Base-by-base conservation (phyloP, 2,113 vertebrate genomes). In the Dicerorhinus sumatrensis region DNA sequence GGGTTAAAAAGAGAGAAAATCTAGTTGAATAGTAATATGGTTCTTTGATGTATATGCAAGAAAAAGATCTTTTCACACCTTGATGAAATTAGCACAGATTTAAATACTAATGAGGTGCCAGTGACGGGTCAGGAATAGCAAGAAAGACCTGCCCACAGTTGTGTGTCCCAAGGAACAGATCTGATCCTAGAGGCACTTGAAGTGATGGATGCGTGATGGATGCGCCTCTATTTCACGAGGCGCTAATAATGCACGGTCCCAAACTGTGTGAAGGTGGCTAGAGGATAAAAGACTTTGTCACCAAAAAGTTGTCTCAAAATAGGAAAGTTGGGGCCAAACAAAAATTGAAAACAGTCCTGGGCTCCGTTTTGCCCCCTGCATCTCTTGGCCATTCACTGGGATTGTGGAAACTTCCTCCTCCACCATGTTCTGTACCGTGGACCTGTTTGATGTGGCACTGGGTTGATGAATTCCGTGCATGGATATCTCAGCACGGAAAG, bases 61-160 rank as follows among this genome's bases (percentile, higher is more conserved):
- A 98, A 98, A 98, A 98, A 98, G 97, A 98, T 98, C 98, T 98
- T 98, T 99, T 98, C 98, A 98, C 98, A 99, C 98, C 98, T 99
- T 98, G 98, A 98, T 98, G 97, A 98, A 98, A 99, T 99, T 99
- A 99, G 97, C 98, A 99, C 99, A 98, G 72, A 99, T 99, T 99
- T 99, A 98, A 99, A 99, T 99, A 98, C 98, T 98, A 98, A 99
- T 98, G 98, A 98, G 95, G 86, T 97, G 96, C 88, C 88, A n/a
- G 91, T 33, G 70, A 97, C 97, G 42, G 91, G 90, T 88, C 93
- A 97, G 94, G 98, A 98, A 99, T 98, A 97, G 72, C 96, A 98
- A 98, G 96, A 86, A 84, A 85, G 25, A 31, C n/a, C 69, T 92
- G 97, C 89, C 96, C 97, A 89, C 72, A 75, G 86, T 88, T 86